Base-by-base conservation (phyloP, 2,888 invertebrate genomes). In the Cryptocheilus praepositus region DNA sequence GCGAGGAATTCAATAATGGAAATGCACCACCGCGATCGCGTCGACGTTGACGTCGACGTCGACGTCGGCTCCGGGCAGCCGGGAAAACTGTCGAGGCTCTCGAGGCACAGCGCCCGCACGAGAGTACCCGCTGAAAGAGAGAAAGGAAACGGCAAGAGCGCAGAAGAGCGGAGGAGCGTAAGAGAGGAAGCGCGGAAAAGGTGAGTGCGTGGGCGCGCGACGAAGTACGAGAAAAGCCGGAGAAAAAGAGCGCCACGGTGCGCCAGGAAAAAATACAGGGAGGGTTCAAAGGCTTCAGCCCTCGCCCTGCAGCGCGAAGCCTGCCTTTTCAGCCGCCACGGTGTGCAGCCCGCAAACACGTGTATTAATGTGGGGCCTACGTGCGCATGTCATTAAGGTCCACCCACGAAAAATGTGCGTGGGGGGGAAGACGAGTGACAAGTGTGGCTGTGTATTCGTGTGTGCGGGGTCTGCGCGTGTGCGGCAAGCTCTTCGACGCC, bases 271-370 rank as follows among this genome's bases (percentile, higher is more conserved):
- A 67, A 73, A 67, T 70, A 74, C 59, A 61, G 70, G 63, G 69
- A 55, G 80, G 82, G 79, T 81, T 84, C 81, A 81, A 84, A 84
- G 83, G 79, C 79, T 81, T 73, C 76, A 73, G 71, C 65, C 73
- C 72, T 74, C 77, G 74, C 71, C 71, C 76, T 71, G 67, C 57
- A 52, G n/a, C 5, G 52, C 65, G 59, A 63, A 63, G 67, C 76
- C 79, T 77, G 80, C 76, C 77, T 76, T 82, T 83, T 83, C 78
- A 76, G 73, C 63, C 66, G 67, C 53, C 66, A 64, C 68, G 62
- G 52, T 69, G 62, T 36, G 36, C 36, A 36, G 11, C 36, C 13
- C 13, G 44, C 45, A 45, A 44, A 28, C 57, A 51, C 58, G 45
- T 18, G 49, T 52, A n/a, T 22, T 53, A 36, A 36, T 57, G 28